Conservation (phyloP, 2,797 vertebrate species). For the Erethizon dorsatum region DNA sequence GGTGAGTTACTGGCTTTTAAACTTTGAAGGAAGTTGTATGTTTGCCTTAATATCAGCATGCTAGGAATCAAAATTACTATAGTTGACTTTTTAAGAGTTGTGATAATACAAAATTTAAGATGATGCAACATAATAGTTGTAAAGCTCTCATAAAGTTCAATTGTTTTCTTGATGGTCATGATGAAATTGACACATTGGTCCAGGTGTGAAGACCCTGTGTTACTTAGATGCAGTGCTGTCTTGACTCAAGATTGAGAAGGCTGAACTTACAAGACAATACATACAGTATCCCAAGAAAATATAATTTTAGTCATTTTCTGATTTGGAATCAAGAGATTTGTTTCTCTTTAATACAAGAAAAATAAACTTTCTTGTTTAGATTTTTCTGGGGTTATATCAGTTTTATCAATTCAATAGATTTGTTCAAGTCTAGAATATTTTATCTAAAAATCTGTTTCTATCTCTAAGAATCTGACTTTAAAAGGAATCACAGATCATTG, state of each 20-base stretch:
- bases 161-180: not conserved
- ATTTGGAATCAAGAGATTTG: not conserved
- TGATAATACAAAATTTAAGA: conserved; percentile 50
- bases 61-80: not conserved
- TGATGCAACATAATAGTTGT: conserved; percentile 2
- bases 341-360: conserved; percentile 44
- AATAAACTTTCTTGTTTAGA: conserved; percentile 20
- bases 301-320: not conserved
- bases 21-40: conserved; percentile 24
- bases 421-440: conserved; percentile 21
- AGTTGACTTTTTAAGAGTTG: conserved; percentile 13
- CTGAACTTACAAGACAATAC: conserved; percentile 41
- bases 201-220: not conserved
- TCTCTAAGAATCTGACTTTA: not conserved
- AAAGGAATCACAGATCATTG: conserved; percentile 13
- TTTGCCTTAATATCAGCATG: conserved; percentile 12
- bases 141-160: not conserved
- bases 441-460: conserved; percentile 25
- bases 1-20: conserved; percentile 90
- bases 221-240: not conserved
- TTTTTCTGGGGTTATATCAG: not conserved
- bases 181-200: conserved; percentile 4
- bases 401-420: conserved; percentile 46
- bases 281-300: not conserved
- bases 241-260: conserved; percentile 4